A percentile compares a stretch with the other conserved stretches of the same genome.
These are phyloP conservation scores for Graptemys geographica DNA, from an alignment of 2,797 vertebrate genomes.

Conservation along the genomic window DNA sequence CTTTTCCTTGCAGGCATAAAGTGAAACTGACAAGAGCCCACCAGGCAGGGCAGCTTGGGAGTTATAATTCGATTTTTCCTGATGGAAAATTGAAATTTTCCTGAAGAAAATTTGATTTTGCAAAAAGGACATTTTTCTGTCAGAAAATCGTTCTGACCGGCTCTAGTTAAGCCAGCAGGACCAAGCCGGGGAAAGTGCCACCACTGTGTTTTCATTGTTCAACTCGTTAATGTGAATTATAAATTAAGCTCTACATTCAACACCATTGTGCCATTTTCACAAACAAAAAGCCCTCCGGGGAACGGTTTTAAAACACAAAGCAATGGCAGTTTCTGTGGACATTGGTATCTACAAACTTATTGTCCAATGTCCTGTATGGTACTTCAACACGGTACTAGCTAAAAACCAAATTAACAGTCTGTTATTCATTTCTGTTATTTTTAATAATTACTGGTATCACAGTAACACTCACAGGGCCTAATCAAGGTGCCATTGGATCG, in stretches of 20 bases:
- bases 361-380: not conserved
- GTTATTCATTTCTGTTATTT: not conserved
- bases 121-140: not conserved
- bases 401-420: not conserved
- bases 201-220: not conserved
- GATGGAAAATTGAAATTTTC: not conserved
- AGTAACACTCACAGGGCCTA: not conserved
- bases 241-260: conserved; percentile 16
- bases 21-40: not conserved
- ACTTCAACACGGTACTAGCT: not conserved
- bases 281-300: not conserved
- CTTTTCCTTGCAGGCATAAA: not conserved
- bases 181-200: not conserved
- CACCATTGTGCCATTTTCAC: not conserved
- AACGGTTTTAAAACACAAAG: not conserved
- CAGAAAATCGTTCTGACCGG: not conserved
- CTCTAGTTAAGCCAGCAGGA: fast-evolving
- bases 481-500: not conserved
- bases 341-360: fast-evolving
- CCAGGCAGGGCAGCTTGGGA: not conserved
- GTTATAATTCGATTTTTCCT: not conserved
- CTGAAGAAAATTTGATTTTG: not conserved
- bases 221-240: not conserved
- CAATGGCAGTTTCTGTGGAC: not conserved
- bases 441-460: not conserved